phyloP scores from a whole-genome alignment of 2,113 vertebrate species.

The Motacilla tschutschensis region DNA sequence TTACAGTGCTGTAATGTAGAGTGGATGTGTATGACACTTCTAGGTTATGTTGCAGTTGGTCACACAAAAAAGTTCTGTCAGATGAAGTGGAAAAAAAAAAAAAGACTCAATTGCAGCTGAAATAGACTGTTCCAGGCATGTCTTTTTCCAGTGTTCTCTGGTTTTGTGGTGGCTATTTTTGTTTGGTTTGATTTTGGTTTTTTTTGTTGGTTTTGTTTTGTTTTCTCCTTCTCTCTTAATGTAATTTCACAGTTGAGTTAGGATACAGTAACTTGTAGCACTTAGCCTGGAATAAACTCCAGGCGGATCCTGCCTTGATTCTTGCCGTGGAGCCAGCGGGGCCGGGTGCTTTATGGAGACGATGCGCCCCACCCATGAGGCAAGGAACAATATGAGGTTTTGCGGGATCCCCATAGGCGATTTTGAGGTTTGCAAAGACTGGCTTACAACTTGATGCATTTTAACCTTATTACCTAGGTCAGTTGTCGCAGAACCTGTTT shows the following conservation, averaged over 20 bases:
- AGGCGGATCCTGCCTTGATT: not conserved
- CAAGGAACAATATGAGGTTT: not conserved
- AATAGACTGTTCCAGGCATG: not conserved
- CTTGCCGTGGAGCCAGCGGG: not conserved
- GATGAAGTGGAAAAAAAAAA: not conserved
- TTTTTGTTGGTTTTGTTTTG: not conserved
- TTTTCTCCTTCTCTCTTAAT: not conserved
- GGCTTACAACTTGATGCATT: not conserved
- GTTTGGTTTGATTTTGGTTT: not conserved
- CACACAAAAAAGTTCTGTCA: not conserved
- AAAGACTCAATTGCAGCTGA: not conserved
- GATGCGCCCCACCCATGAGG: not conserved
- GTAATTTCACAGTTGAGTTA: not conserved
- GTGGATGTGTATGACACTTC: not conserved
- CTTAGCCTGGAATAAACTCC: not conserved
- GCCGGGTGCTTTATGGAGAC: not conserved
- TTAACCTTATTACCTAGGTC: constrained; percentile 6
- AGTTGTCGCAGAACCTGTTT: constrained; percentile 27
- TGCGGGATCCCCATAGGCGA: not conserved
- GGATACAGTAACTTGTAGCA: not conserved
- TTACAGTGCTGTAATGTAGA: not conserved
- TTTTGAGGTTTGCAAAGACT: not conserved
- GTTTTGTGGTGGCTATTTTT: not conserved
- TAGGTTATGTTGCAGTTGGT: not conserved
- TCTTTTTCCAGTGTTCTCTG: not conserved